phyloP scores from a whole-genome alignment of 2,113 vertebrate species.

The Larimichthys polyactis region DNA sequence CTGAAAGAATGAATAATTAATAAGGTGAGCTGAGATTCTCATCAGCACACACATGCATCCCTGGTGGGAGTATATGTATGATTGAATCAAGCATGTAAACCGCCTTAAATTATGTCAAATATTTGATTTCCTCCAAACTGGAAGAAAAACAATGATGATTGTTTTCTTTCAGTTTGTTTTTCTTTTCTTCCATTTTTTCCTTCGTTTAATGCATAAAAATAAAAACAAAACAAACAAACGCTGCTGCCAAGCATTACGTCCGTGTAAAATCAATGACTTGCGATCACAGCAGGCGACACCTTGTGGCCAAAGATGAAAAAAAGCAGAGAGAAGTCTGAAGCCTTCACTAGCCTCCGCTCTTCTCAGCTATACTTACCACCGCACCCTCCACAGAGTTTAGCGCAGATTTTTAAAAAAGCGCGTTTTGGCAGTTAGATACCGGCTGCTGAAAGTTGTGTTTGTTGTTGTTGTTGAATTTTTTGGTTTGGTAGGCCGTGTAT shows the following conservation, averaged over 20 bases:
- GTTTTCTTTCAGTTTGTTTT: not conserved
- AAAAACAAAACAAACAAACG: not conserved
- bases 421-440: constrained; percentile 34
- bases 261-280: constrained; percentile 65
- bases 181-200: not conserved
- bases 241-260: constrained; percentile 23
- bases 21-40: not conserved
- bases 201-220: not conserved
- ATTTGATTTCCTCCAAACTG: not conserved
- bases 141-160: not conserved
- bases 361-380: constrained; percentile 60
- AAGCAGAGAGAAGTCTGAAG: constrained; percentile 64
- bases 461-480: constrained; percentile 13
- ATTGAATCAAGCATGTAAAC: not conserved
- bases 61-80: not conserved
- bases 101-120: not conserved
- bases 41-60: not conserved
- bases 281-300: constrained; percentile 55
- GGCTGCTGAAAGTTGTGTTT: constrained; percentile 56
- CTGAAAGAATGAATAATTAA: not conserved
- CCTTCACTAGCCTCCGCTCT: constrained; percentile 34
- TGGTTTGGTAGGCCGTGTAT: constrained; percentile 31
- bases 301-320: constrained; percentile 62
- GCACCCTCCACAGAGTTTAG: constrained; percentile 51
- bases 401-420: constrained; percentile 54